Conservation (phyloP, 2,113 vertebrate genomes). For the Sturnira hondurensis region DNA sequence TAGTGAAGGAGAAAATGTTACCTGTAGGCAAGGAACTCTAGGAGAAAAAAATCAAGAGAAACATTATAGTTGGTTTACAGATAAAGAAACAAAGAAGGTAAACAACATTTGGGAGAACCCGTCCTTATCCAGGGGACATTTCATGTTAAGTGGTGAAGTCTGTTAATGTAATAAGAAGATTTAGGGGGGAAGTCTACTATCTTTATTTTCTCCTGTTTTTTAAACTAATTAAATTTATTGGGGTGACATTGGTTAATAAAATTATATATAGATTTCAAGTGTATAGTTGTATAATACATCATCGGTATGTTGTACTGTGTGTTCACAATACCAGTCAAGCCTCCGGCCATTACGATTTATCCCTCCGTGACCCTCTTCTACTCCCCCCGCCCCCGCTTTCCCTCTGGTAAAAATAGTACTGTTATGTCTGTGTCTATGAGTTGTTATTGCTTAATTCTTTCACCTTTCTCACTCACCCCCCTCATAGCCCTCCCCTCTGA, state of each 20-base stretch:
- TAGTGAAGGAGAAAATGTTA: background rate
- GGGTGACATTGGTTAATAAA: background rate
- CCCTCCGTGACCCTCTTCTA: background rate
- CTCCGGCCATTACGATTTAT: background rate
- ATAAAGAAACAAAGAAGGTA: background rate
- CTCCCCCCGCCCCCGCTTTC: background rate
- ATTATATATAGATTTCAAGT: no score
- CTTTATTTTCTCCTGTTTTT: background rate
- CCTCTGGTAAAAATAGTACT: background rate
- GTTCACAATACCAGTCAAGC: no score
- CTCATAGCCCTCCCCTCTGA: background rate
- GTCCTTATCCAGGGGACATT: background rate
- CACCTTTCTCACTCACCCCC: background rate
- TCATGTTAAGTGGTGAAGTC: background rate
- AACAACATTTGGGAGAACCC: background rate
- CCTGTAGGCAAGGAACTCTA: background rate
- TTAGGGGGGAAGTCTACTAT: background rate
- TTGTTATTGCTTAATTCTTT: background rate
- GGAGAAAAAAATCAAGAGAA: background rate
- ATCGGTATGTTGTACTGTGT: no score
- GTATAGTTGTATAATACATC: no score
- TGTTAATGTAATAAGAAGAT: background rate
- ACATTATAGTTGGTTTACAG: background rate
- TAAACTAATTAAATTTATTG: background rate
- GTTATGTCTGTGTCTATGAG: background rate